Evolutionary conservation across 2,888 invertebrate genomes (phyloP), one percentile per base, ranked within the genome.

Genomic region (Metallyticus violacea): DNA sequence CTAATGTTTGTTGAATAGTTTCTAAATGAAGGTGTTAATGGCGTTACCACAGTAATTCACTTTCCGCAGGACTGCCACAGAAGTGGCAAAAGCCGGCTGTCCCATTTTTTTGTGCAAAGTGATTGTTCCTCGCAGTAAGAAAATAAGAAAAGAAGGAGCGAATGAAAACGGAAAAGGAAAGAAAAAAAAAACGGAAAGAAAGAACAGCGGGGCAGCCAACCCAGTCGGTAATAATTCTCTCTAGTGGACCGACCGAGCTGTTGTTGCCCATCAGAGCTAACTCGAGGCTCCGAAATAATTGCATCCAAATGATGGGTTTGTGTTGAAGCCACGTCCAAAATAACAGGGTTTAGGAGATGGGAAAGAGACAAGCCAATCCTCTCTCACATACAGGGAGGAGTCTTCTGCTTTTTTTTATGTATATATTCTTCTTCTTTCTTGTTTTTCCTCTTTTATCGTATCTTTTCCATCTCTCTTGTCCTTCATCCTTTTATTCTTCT

Each of bases 241-340:
- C 40, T 62, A 62, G 40, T 22, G 40, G 40, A 62, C 40, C 40
- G 40, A 82, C 82, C 26, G 62, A 82, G 81, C 83, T 26, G 85
- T 81, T 86, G 83, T 87, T 87, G 87, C 85, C 88, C 88, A 87
- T 87, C 87, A 87, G 87, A 85, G 29, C 87, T 87, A 86, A 88
- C 87, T 88, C 85, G 86, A 86, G 88, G 87, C 88, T 79, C 85
- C 85, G 85, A 86, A 88, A 88, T 88, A 88, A 88, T 88, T 88
- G 88, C 88, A 80, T 62, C 87, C 88, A 88, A 88, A 88, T 88
- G 87, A 88, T 87, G 88, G 88, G 88, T 87, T 88, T 87, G 85
- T 79, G 87, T 78, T 87, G 85, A 82, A 79, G 86, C 78, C 86
- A 81, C 78, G 86, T 79, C 79, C 85, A 77, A 87, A 87, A 87